phyloP scores from a whole-genome alignment of 1,140 invertebrate genomes.

The Bombyx mandarina region DNA sequence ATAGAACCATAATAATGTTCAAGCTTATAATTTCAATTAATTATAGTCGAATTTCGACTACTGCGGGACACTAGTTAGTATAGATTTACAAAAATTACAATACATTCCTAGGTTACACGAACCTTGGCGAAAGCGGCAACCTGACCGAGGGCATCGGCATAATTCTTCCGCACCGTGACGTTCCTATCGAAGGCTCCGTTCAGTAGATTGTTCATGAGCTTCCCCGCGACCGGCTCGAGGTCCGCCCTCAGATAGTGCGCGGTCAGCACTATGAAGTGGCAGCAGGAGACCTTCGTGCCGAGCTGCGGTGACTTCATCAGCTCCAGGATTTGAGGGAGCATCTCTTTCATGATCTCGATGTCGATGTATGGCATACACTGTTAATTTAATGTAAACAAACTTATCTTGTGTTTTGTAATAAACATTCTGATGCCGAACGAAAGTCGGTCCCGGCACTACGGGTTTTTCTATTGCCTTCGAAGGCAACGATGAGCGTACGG shows the following conservation, averaged over 20 bases:
- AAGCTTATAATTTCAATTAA: too few species aligned
- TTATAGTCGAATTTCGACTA: too few species aligned
- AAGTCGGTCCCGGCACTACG: too few species aligned
- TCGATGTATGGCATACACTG: conserved; percentile 90
- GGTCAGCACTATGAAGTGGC: conserved; percentile 86
- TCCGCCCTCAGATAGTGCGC: conserved; percentile 72
- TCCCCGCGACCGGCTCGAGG: conserved; percentile 76
- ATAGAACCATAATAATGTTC: too few species aligned
- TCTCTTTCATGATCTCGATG: conserved; percentile 79
- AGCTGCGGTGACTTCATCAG: conserved; percentile 86
- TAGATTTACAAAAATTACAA: neutral
- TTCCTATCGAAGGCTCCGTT: conserved; percentile 89
- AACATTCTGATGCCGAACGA: too few species aligned
- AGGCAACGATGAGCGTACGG: too few species aligned
- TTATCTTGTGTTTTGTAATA: too few species aligned
- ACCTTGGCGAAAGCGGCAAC: conserved; percentile 88
- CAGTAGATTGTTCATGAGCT: conserved; percentile 83
- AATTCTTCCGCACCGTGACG: conserved; percentile 84
- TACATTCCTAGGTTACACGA: conserved; percentile 3
- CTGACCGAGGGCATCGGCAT: conserved; percentile 86
- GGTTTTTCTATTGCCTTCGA: too few species aligned
- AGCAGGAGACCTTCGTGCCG: conserved; percentile 88
- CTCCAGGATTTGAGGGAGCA: conserved; percentile 86
- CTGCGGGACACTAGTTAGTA: too few species aligned
- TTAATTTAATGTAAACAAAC: neutral